Evolutionary conservation across 2,797 vertebrate genomes (phyloP).

Genomic region (Leuciscus waleckii): DNA sequence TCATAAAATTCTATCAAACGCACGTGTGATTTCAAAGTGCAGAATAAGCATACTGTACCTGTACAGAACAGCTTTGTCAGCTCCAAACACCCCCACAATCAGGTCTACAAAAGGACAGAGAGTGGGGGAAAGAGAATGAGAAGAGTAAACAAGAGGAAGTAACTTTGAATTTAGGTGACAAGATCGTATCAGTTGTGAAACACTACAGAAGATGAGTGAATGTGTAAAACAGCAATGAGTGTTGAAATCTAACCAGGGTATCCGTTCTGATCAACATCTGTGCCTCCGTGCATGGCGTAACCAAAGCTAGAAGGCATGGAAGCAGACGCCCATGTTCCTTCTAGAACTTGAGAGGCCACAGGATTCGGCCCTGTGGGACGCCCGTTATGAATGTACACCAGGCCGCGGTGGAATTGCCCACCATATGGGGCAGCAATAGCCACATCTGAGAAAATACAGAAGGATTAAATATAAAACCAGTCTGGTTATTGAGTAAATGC

Average conservation of each 20-base stretch:
- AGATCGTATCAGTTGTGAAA: background rate
- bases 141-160: background rate
- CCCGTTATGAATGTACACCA: constrained; percentile 95
- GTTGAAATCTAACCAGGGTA: constrained; percentile 85
- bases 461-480: background rate
- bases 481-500: background rate
- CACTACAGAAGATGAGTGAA: background rate
- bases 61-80: constrained; percentile 84
- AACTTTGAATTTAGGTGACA: background rate
- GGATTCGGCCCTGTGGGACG: constrained; percentile 78
- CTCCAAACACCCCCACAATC: constrained; percentile 87
- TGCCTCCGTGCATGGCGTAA: constrained; percentile 91
- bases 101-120: constrained; percentile 72
- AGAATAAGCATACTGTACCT: constrained; percentile 70
- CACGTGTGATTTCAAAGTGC: constrained; percentile 46
- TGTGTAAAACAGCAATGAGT: background rate
- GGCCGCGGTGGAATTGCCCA: constrained; percentile 82
- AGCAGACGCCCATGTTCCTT: constrained; percentile 89
- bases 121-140: background rate
- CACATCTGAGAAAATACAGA: constrained; percentile 78
- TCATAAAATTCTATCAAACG: constrained; percentile 50
- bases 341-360: constrained; percentile 85
- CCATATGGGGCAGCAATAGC: constrained; percentile 93
- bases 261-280: constrained; percentile 93
- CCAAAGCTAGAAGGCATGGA: constrained; percentile 95